phyloP scores from a whole-genome alignment of 2,797 vertebrate genomes.

The Amblyopsis hoosieri region DNA sequence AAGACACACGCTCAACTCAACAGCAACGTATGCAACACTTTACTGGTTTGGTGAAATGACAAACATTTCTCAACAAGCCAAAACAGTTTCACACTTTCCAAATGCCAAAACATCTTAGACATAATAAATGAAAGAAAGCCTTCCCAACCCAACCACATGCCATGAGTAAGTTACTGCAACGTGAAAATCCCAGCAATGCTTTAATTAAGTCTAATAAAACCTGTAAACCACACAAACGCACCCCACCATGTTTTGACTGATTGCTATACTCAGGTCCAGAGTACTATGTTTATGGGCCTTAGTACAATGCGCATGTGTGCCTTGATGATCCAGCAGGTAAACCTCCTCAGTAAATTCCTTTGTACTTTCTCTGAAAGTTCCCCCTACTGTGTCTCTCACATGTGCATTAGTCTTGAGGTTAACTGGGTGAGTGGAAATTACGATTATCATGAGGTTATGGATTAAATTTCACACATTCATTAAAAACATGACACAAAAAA shows the following conservation, averaged over 20 bases:
- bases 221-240: constrained; percentile 2
- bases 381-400: no score
- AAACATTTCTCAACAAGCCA: no score
- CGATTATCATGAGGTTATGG: constrained; percentile 33
- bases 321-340: neutral
- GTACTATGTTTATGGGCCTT: constrained; percentile 16
- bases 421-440: constrained; percentile 17
- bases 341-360: neutral
- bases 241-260: neutral
- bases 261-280: constrained; percentile 7
- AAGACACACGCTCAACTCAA: constrained; percentile 5
- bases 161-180: neutral
- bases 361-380: no score
- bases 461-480: constrained; percentile 20
- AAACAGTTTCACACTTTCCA: neutral
- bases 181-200: neutral
- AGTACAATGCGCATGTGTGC: constrained; percentile 6
- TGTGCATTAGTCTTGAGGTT: neutral
- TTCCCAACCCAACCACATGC: neutral
- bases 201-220: neutral
- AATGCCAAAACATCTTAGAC: neutral
- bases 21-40: constrained; percentile 8
- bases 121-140: neutral
- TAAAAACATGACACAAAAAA: no score
- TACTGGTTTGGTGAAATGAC: constrained; percentile 1